Percentiles rank a stretch among this genome's conserved stretches.
Conservation (phyloP, 1,140 invertebrate species). For the Periplaneta americana region DNA sequence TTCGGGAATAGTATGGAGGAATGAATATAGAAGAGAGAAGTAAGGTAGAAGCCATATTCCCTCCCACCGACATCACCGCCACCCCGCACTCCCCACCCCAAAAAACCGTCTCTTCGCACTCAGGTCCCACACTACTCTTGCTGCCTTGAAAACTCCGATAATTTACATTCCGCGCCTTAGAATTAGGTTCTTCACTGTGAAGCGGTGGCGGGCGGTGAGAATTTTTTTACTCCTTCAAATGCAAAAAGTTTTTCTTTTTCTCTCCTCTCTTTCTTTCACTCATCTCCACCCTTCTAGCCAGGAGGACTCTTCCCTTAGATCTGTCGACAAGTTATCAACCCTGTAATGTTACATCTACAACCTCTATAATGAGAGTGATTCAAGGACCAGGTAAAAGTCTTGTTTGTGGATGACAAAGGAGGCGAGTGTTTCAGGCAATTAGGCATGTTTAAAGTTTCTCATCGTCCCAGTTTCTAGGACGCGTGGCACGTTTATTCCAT, state of each 20-base stretch:
- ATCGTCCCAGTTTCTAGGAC: too few species aligned
- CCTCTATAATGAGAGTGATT: not conserved
- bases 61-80: not conserved
- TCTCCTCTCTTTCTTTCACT: not conserved
- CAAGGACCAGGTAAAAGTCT: not conserved
- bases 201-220: not conserved
- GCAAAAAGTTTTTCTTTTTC: not conserved
- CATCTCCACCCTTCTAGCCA: not conserved
- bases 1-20: not conserved
- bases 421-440: not conserved
- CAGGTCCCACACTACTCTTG: not conserved
- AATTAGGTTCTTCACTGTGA: slow-evolving; percentile 10
- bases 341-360: not conserved
- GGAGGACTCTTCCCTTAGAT: too few species aligned
- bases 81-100: not conserved
- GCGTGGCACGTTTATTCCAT: too few species aligned
- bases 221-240: slow-evolving; percentile 4
- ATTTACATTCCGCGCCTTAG: slow-evolving; percentile 20
- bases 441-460: not conserved
- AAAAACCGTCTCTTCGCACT: not conserved
- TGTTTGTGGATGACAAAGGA: not conserved
- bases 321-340: not conserved
- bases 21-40: not conserved
- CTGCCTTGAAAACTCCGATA: slow-evolving; percentile 17
- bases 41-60: not conserved